Evolutionary conservation across 2,888 invertebrate species (phyloP), one percentile per base, ranked within the genome.

Genomic region (Sinohyriopsis cumingii): DNA sequence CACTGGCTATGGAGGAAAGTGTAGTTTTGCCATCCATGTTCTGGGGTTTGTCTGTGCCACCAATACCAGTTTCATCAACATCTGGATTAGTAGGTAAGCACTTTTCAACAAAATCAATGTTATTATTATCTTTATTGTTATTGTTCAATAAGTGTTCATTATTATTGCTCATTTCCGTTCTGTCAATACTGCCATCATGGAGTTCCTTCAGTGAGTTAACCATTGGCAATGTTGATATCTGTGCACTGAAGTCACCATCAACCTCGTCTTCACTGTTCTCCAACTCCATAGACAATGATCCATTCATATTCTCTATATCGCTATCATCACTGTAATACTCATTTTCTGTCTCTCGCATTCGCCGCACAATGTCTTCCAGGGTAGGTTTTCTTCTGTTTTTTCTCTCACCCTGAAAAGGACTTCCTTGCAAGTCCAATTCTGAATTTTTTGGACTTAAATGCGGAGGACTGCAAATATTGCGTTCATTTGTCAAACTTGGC

Each of bases 321-420:
- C 82, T 79, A 20, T 84, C 84, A 54, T 82, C 83, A 72, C 82
- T 81, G 63, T 79, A 77, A 65, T 84, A 84, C 55, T 78, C 77
- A 18, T 84, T 81, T 24, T 82, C 83, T 3, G 80, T 79, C 70
- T 81, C 78, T 72, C 80, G 79, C 80, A 84, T 84, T 25, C 84
- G 68, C 0, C 87, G 72, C 1, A 87, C 85, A 55, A 87, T 87
- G 71, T 86, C 87, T 65, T 85, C 87, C 3, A 84, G 64, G n/a
- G 85, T 85, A 19, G 82, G 86, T 67, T 87, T 87, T 19, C 87
- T 72, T 63, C 84, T 74, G 33, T 82, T 79, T 53, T 72, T 59
- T 65, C 81, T 75, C 68, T 80, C 79, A 15, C 77, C 75, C 55
- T 65, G 75, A 1, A 77, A 19, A 4, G 77, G 77, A 68, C 77